A percentile compares a stretch with the other conserved stretches of the same genome.
phyloP scores from a whole-genome alignment of 2,113 vertebrate species.

The Hippoglossus stenolepis region DNA sequence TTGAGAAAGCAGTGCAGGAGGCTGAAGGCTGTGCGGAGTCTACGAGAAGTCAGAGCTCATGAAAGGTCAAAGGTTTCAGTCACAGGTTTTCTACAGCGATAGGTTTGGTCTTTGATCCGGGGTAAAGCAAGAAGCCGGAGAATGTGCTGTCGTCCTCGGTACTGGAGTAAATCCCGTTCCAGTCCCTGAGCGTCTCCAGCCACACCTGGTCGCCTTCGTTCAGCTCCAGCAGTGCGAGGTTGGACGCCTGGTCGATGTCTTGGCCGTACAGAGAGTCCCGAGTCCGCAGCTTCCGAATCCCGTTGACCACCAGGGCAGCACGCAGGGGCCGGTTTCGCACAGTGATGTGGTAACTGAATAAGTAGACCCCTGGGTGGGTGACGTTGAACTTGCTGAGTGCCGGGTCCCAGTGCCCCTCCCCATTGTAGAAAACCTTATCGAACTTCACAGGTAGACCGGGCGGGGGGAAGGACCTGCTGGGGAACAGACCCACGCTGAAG shows the following conservation, averaged over 20 bases:
- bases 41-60: slow-evolving; percentile 24
- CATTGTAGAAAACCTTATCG: slow-evolving; percentile 90
- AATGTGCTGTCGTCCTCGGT: slow-evolving; percentile 94
- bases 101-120: slow-evolving; percentile 70
- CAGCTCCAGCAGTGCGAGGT: slow-evolving; percentile 88
- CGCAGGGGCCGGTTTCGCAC: slow-evolving; percentile 89
- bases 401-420: slow-evolving; percentile 88
- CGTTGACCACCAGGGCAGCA: slow-evolving; percentile 87
- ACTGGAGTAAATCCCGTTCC: slow-evolving; percentile 93
- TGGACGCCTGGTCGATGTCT: slow-evolving; percentile 94
- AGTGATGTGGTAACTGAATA: slow-evolving; percentile 92
- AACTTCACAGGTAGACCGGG: slow-evolving; percentile 90
- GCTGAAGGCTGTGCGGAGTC: slow-evolving; percentile 34
- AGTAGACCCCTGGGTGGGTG: slow-evolving; percentile 87
- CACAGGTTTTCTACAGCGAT: slow-evolving; percentile 35
- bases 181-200: slow-evolving; percentile 92
- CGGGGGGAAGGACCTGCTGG: slow-evolving; percentile 89
- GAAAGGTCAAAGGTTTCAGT: slow-evolving; percentile 17
- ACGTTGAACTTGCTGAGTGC: slow-evolving; percentile 89
- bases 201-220: slow-evolving; percentile 90
- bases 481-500: slow-evolving; percentile 91
- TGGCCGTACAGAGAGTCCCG: slow-evolving; percentile 92
- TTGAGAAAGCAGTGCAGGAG: slow-evolving; percentile 44
- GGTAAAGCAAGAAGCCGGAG: slow-evolving; percentile 93
- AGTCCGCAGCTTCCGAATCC: slow-evolving; percentile 85